Conservation (phyloP, 2,797 vertebrate genomes). For the Sebastes cheni region DNA sequence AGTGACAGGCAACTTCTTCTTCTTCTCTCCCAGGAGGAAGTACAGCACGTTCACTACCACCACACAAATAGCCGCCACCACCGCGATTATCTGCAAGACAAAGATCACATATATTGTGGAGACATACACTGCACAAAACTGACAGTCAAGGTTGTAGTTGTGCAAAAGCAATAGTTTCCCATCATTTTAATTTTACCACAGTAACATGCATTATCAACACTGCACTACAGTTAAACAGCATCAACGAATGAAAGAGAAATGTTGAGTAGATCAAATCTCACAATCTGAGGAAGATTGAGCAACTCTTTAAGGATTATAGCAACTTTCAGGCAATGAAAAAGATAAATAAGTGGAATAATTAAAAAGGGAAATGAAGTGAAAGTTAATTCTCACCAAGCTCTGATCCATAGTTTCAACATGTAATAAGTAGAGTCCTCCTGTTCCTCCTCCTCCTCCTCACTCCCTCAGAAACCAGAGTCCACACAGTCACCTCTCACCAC, state of each 20-base stretch:
- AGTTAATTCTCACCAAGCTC: slow-evolving; percentile 53
- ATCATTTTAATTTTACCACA: neutral
- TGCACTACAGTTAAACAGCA: neutral
- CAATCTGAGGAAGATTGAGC: neutral
- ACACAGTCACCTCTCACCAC: neutral
- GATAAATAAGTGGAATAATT: neutral
- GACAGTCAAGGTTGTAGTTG: neutral
- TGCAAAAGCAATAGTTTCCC: neutral
- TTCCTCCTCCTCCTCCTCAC: neutral
- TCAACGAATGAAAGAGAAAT: neutral
- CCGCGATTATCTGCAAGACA: slow-evolving; percentile 41
- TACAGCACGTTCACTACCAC: slow-evolving; percentile 42
- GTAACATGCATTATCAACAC: neutral
- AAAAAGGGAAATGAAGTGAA: neutral
- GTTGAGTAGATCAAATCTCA: neutral
- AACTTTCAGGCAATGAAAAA: neutral
- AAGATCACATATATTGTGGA: neutral
- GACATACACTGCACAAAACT: neutral
- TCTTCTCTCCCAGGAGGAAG: slow-evolving; percentile 48
- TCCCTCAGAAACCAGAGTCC: slow-evolving; percentile 56
- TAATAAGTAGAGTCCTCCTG: neutral
- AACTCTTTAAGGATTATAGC: neutral
- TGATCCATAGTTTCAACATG: slow-evolving; percentile 54
- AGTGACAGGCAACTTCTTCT: slow-evolving; percentile 53
- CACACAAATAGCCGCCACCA: slow-evolving; percentile 17